Percentiles rank a stretch among this genome's conserved stretches.
Evolutionary conservation across 2,113 vertebrate species (phyloP).

Genomic region (Chunga burmeisteri): DNA sequence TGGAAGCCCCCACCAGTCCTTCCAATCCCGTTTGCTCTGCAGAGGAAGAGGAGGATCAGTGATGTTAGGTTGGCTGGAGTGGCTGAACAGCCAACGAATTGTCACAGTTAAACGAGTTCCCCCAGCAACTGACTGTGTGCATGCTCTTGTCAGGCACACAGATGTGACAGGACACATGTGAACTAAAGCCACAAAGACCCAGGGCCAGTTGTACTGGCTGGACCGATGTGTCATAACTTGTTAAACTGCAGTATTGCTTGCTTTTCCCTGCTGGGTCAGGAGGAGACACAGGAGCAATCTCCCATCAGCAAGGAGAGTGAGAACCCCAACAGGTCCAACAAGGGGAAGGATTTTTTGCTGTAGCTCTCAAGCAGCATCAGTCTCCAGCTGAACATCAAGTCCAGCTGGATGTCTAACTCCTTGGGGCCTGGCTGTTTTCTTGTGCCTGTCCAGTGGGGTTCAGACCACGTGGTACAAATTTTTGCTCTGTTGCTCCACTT

Average conservation of each 20-base stretch:
- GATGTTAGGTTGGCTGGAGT: not conserved
- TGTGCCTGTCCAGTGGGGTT: not conserved
- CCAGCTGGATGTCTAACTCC: not conserved
- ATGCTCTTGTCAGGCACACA: not conserved
- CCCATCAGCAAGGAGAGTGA: not conserved
- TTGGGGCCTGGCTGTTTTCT: not conserved
- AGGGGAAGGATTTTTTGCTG: not conserved
- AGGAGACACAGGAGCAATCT: not conserved
- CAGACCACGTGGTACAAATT: not conserved
- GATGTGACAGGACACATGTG: not conserved
- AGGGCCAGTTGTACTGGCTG: not conserved
- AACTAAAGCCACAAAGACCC: not conserved
- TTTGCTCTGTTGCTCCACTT: not conserved
- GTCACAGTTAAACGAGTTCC: not conserved
- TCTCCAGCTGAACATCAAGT: not conserved
- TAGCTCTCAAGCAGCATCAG: not conserved
- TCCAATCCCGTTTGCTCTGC: not conserved
- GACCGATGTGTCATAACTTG: not conserved
- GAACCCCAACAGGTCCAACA: not conserved
- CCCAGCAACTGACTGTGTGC: rapidly evolving
- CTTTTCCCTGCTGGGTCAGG: not conserved
- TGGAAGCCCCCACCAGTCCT: not conserved
- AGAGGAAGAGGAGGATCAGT: not conserved
- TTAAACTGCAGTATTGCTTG: not conserved
- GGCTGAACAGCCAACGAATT: rapidly evolving